Evolutionary conservation across 2,797 vertebrate genomes (phyloP), one percentile per base, ranked within the genome.

Genomic region (Anisognathus igniventris): DNA sequence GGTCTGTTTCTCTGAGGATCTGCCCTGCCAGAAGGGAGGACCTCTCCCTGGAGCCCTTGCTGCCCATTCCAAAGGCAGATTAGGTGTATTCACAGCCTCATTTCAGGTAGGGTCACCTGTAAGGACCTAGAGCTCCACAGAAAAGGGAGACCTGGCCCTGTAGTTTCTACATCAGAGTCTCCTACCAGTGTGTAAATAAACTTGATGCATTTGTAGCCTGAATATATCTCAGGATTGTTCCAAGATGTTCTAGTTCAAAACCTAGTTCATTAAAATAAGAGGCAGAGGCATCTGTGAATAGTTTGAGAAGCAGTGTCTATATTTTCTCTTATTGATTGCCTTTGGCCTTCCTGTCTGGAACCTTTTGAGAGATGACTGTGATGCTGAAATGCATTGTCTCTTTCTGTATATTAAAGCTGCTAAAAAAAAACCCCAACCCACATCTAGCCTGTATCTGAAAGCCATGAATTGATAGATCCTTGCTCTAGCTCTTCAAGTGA

Each of bases 171-270:
- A 12, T 40, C 35, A 77, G 47, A 67, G 35, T 25, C 33, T 53
- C 31, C 56, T 83, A 60, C 90, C 86, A 40, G 40, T 65, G 64
- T 73, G 75, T 83, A 75, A 86, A 89, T 87, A 79, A 88, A 85
- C 14, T 27, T 39, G 40, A 83, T 89, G 37, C 21, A 3, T 93
- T 90, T 95, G 86, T 67, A 60, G 68, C n/a, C 83, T 76, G 71
- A 58, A 27, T 44, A 19, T 80, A 66, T 51, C 81, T 79, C 40
- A 50, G 76, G 77, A 89, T 93, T 79, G 54, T 72, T 92, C 76
- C 75, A 86, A 84, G 71, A 82, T 88, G 64, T 85, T 95, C 56
- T 51, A 28, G 39, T 85, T 87, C 60, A 94, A 88, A 95, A 65
- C 50, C 3, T 40, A n/a, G 11, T 96, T 93, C 42, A 39, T 91